Base-by-base conservation (phyloP, 2,888 invertebrate species). In the Eupeodes luniger region DNA sequence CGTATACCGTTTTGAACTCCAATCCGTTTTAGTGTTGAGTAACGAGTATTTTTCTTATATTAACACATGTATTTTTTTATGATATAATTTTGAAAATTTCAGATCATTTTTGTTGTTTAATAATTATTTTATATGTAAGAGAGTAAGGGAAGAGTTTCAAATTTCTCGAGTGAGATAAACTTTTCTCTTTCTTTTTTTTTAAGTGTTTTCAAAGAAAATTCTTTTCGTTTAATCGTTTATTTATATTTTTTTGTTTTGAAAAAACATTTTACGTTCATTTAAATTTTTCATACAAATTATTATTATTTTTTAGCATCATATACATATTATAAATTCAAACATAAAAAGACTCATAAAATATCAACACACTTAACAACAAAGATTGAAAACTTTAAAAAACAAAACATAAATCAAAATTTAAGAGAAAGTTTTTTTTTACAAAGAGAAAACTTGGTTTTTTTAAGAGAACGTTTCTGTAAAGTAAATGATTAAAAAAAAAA, bases 11-110 rank as follows among this genome's bases (percentile, higher is more conserved):
- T 87, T 87, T 80, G 84, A 88, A 69, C 85, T 88, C 78, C 88
- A 88, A 88, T 85, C 88, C 88, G 88, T 88, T 88, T 88, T 88
- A 88, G 88, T 88, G 88, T 88, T 88, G 88, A 88, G 88, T 85
- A 85, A 83, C 84, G 88, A 84, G 74, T 83, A 87, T 87, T 80
- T 87, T 80, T 76, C 66, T 80, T 49, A 51, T 59, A 62, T 75
- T 64, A 40, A 75, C 34, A 55, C 79, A 70, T 87, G 77, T 27
- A 27, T 27, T 49, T 79, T 82, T 79, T 86, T 70, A 76, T 78
- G 77, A 3, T 27, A 59, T 84, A 27, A 61, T 88, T 88, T 88
- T 85, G 76, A 87, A 84, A 74, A 47, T 79, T 69, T 77, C 66
- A 72, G 53, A 72, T 79, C 55, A 51, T 78, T 27, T 79, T 74